Evolutionary conservation across 2,113 vertebrate genomes (phyloP).

Genomic region (Struthio camelus): DNA sequence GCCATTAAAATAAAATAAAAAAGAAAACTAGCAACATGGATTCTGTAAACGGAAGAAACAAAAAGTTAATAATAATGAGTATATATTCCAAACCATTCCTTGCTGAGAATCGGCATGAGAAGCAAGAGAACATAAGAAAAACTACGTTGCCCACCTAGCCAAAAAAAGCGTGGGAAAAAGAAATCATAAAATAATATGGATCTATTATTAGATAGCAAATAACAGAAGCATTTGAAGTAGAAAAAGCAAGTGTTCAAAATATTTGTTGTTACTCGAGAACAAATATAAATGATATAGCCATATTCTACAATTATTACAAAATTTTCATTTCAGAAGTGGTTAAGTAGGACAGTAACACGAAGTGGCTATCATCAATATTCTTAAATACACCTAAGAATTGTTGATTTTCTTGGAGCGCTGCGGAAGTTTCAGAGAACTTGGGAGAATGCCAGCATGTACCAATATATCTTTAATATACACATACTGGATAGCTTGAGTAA

Average conservation of each 20-base stretch:
- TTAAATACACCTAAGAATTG: not conserved
- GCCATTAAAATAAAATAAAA: not conserved
- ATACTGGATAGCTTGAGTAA: not conserved
- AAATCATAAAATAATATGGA: not conserved
- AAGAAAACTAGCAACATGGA: not conserved
- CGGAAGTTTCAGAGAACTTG: not conserved
- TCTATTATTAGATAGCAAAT: not conserved
- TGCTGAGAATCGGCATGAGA: not conserved
- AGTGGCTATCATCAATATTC: not conserved
- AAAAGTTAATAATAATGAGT: not conserved
- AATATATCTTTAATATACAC: not conserved
- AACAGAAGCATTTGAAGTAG: not conserved
- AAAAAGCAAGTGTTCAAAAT: not conserved
- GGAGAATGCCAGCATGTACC: not conserved
- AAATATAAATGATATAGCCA: not conserved
- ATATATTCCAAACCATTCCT: not conserved
- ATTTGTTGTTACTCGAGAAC: not conserved
- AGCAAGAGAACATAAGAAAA: not conserved
- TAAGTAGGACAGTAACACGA: not conserved
- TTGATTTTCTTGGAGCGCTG: not conserved
- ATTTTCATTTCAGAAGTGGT: not conserved
- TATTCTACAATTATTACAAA: fast-evolving
- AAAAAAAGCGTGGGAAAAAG: not conserved
- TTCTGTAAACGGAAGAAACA: not conserved
- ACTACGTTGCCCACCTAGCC: not conserved